A percentile compares a stretch with the other conserved stretches of the same genome.
These are phyloP conservation scores for Synodontis membranacea DNA, from an alignment of 2,113 vertebrate species.

Conservation along the genomic window DNA sequence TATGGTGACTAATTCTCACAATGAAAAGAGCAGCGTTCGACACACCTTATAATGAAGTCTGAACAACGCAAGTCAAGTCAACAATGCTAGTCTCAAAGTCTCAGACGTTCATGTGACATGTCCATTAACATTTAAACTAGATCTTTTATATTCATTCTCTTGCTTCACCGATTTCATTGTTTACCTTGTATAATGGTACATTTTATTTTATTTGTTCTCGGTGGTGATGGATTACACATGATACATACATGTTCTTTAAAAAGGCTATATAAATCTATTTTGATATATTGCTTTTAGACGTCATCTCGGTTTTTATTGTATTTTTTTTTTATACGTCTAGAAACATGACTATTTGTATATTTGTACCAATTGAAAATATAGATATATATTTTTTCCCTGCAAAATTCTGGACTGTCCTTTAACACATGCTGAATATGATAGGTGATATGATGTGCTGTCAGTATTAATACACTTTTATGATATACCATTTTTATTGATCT, in stretches of 20 bases:
- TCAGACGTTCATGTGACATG: not conserved
- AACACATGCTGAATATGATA: not conserved
- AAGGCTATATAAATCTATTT: not conserved
- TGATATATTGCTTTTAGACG: not conserved
- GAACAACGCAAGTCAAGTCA: not conserved
- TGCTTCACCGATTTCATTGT: not conserved
- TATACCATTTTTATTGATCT: too few relatives aligned
- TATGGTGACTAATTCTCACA: not conserved
- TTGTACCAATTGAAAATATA: constrained; percentile 21
- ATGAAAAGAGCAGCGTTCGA: not conserved
- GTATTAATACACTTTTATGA: not conserved
- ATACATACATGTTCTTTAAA: not conserved
- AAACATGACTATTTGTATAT: constrained; percentile 20
- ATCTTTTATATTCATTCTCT: not conserved
- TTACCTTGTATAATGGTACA: not conserved
- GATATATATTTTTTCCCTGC: not conserved
- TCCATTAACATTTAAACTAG: not conserved
- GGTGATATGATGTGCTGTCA: not conserved
- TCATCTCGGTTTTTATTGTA: not conserved
- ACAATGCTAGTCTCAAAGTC: too few relatives aligned
- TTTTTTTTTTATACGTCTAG: not conserved
- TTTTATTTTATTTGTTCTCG: not conserved
- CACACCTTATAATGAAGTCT: not conserved
- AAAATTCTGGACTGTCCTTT: constrained; percentile 1
- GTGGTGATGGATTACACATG: constrained; percentile 1